These are phyloP conservation scores for Suillia variegata DNA, from an alignment of 2,888 invertebrate genomes.

Conservation along the genomic window DNA sequence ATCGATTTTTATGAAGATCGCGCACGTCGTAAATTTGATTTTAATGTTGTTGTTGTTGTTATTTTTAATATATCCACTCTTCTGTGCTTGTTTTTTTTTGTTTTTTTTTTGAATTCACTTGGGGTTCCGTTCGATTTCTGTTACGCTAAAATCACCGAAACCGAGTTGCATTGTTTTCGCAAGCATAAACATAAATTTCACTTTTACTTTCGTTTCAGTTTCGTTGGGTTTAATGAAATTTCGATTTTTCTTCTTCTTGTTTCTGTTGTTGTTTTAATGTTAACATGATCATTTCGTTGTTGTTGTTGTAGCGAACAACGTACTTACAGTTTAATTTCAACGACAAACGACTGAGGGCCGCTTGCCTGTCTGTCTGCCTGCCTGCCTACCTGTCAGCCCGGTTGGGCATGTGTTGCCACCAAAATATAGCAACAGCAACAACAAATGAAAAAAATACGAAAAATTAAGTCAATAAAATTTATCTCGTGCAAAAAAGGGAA, in stretches of 20 bases:
- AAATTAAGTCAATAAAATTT: too few species aligned
- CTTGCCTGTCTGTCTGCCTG: too few species aligned
- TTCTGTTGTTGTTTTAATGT: background rate
- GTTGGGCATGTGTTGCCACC: too few species aligned
- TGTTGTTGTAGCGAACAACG: too few species aligned
- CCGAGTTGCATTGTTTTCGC: background rate
- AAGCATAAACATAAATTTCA: constrained; percentile 44
- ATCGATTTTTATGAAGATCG: constrained; percentile 35
- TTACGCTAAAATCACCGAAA: background rate
- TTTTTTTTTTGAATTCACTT: constrained; percentile 4
- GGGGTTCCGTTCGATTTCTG: background rate
- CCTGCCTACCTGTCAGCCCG: too few species aligned
- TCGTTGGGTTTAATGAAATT: constrained; percentile 12
- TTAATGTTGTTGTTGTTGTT: constrained; percentile 39
- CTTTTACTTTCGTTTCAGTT: constrained; percentile 42
- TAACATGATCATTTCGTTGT: background rate
- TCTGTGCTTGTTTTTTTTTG: constrained; percentile 10
- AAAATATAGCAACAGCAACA: too few species aligned
- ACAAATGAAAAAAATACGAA: too few species aligned
- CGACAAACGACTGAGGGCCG: background rate
- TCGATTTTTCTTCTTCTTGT: background rate
- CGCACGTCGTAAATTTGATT: constrained; percentile 53
- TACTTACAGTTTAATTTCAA: background rate
- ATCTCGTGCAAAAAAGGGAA: too few species aligned
- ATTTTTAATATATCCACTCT: constrained; percentile 32